Evolutionary conservation across 2,797 vertebrate species (phyloP).

Genomic region (Pseudomugil tenellus): DNA sequence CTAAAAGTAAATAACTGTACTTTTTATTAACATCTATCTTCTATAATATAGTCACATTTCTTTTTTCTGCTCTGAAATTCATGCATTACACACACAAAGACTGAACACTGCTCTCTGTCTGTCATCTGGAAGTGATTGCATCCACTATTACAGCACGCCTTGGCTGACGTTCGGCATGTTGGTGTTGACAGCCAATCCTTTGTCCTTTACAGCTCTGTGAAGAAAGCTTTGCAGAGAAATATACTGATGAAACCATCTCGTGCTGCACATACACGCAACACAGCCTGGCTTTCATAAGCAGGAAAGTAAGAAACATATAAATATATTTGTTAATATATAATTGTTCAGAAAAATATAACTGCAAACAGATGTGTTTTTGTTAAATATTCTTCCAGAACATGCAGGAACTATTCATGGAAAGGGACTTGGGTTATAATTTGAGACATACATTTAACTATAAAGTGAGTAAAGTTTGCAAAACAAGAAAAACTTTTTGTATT

Average conservation of each 20-base stretch:
- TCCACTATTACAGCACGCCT: constrained; percentile 56
- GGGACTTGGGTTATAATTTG: no score
- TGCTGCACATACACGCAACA: constrained; percentile 5
- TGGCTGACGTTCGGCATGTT: constrained; percentile 45
- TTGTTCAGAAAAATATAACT: no score
- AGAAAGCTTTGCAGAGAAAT: constrained; percentile 28
- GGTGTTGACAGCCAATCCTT: constrained; percentile 67
- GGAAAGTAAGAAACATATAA: neutral
- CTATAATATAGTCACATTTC: constrained; percentile 14
- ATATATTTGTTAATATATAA: no score
- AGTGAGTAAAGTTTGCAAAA: no score
- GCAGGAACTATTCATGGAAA: no score
- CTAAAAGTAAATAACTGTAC: neutral
- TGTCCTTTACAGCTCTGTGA: constrained; percentile 41
- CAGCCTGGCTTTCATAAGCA: neutral
- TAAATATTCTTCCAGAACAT: no score
- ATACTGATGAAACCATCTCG: constrained; percentile 16
- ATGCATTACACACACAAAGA: constrained; percentile 1
- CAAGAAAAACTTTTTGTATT: no score
- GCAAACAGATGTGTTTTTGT: neutral
- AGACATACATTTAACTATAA: no score
- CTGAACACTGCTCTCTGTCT: neutral
- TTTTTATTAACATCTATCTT: constrained; percentile 2
- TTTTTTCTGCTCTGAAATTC: constrained; percentile 14
- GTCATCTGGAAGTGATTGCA: constrained; percentile 73